These are phyloP conservation scores for Pedionomus torquatus DNA, from an alignment of 2,113 vertebrate species.

Conservation along the genomic window DNA sequence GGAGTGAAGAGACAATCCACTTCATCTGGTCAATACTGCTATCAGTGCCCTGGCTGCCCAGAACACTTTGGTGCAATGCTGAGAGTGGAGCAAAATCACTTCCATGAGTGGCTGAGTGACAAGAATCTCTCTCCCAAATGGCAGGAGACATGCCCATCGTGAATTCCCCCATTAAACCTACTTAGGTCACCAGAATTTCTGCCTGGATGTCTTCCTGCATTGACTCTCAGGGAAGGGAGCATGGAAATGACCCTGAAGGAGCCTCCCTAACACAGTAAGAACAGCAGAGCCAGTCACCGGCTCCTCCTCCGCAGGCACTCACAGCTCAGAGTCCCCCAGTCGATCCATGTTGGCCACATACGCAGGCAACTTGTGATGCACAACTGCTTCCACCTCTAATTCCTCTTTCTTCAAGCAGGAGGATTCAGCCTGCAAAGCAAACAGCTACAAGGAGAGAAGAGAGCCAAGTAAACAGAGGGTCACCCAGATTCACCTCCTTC, in stretches of 20 bases:
- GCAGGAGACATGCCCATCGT: rapidly evolving
- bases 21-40: neutral
- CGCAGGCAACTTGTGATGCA: slow-evolving; percentile 89
- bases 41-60: neutral
- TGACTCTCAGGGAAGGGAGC: neutral
- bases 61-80: neutral
- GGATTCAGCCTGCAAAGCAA: slow-evolving; percentile 88
- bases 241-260: neutral
- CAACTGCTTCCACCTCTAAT: slow-evolving; percentile 73
- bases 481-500: neutral
- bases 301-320: slow-evolving; percentile 68
- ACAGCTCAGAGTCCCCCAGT: slow-evolving; percentile 96
- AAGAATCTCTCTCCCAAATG: neutral
- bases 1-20: neutral
- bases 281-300: neutral
- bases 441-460: slow-evolving; percentile 76
- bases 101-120: neutral
- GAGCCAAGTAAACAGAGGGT: neutral
- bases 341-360: slow-evolving; percentile 97
- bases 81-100: neutral
- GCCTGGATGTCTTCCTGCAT: neutral
- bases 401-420: slow-evolving; percentile 82
- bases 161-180: neutral
- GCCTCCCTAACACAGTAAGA: neutral
- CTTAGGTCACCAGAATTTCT: neutral